Base-by-base conservation (phyloP, 2,797 vertebrate genomes). In the Pangasius macronema region DNA sequence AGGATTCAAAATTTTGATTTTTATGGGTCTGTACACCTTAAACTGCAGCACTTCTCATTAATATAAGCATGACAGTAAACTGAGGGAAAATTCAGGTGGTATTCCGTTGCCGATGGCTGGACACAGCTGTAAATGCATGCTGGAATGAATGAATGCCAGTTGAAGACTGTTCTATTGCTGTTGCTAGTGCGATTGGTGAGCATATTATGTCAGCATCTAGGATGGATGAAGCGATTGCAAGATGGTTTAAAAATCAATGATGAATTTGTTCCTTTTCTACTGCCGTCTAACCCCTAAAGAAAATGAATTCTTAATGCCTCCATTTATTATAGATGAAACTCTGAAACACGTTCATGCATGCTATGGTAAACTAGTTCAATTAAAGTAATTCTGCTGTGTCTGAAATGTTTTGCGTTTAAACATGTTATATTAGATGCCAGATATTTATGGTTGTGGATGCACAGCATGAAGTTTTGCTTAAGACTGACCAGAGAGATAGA, bases 281-380 rank as follows among this genome's bases (percentile, higher is more conserved):
- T 63, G 80, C 53, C 27, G 55, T 39, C 79, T 81, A 81, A 9
- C 22, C 27, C 22, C 42, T 14, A 14, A 81, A 27, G 36, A 42
- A 57, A 59, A 61, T 79, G 6, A 0, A 80, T 80, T 81, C 36
- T 42, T 63, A 46, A 81, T 42, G 79, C 39, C 36, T 30, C 24
- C 39, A 63, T 82, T 82, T 82, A 49, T 63, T 82, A 65, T 46
- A 65, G 57, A 82, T 82, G 59, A 82, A 49, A 20, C 39, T 82
- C 27, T 5, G 63, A 18, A 30, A 49, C 80, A 63, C 14, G 8
- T 46, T 82, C 76, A 39, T 65, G 39, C 16, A 30, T 2, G n/a
- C 59, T 30, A 51, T 68, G 1, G 42, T 30, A 33, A 67, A 10
- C 42, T 51, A 65, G 42, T 22, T 51, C 20, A 53, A 46, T 33